phyloP scores from a whole-genome alignment of 2,113 vertebrate genomes.

The Picathartes gymnocephalus region DNA sequence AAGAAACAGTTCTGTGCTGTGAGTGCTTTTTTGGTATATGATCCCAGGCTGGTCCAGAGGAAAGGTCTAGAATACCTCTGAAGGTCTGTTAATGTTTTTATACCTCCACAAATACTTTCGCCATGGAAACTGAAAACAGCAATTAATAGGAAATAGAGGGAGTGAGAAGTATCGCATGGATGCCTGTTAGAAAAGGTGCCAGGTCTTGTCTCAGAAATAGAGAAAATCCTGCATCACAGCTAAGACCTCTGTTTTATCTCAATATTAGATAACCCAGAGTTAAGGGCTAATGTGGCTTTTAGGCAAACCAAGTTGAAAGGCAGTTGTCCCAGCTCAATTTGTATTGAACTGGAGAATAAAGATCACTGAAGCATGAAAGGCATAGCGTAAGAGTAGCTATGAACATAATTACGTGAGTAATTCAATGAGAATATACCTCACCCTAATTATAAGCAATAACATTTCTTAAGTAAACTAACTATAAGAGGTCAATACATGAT shows the following conservation, averaged over 20 bases:
- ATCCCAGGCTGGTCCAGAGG: background rate
- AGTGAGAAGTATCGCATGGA: background rate
- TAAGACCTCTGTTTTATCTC: background rate
- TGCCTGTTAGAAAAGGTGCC: background rate
- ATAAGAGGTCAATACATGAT: background rate
- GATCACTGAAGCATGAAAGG: conserved; percentile 20
- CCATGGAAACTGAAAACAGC: background rate
- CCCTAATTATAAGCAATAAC: background rate
- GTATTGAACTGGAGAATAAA: conserved; percentile 40
- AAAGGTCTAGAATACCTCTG: background rate
- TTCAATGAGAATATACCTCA: background rate
- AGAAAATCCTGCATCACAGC: background rate
- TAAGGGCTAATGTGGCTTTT: background rate
- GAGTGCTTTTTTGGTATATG: background rate
- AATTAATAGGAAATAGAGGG: background rate
- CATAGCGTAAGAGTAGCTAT: background rate
- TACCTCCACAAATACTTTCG: background rate
- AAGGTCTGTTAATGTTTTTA: background rate
- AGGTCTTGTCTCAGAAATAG: background rate
- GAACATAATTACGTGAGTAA: conserved; percentile 45
- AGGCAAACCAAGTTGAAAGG: background rate
- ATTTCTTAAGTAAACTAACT: background rate
- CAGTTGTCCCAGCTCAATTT: conserved; percentile 31
- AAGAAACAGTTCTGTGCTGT: background rate
- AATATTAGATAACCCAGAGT: background rate